phyloP scores from a whole-genome alignment of 2,888 invertebrate genomes.

The Rhaphigaster nebulosa region DNA sequence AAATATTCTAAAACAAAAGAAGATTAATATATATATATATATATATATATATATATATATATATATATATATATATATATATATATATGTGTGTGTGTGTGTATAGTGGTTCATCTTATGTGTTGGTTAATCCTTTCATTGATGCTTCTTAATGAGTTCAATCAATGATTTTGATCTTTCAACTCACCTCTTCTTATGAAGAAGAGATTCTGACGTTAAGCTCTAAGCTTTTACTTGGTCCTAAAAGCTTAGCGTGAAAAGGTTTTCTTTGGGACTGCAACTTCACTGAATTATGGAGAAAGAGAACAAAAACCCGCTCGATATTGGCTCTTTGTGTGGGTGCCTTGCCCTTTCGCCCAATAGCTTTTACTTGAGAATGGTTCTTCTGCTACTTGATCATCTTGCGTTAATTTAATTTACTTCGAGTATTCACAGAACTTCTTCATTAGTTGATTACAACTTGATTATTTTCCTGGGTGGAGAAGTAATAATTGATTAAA shows the following conservation, averaged over 20 bases:
- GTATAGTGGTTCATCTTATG: too few relatives aligned
- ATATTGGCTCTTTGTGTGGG: conserved; percentile 11
- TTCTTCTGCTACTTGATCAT: neutral
- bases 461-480: neutral
- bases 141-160: neutral
- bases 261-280: conserved; percentile 3
- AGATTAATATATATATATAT: too few relatives aligned
- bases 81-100: too few relatives aligned
- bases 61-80: too few relatives aligned
- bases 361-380: neutral
- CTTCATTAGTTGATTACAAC: neutral
- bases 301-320: conserved; percentile 22
- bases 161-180: neutral
- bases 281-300: conserved; percentile 27
- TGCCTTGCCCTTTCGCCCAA: neutral
- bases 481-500: neutral
- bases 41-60: too few relatives aligned
- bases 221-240: neutral
- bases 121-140: too few relatives aligned
- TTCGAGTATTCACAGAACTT: neutral
- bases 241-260: conserved; percentile 11
- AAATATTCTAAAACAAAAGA: too few relatives aligned
- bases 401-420: neutral
- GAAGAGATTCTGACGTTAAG: neutral
- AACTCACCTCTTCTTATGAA: neutral